Evolutionary conservation across 2,888 invertebrate species (phyloP).

Genomic region (Myopa tessellatipennis): DNA sequence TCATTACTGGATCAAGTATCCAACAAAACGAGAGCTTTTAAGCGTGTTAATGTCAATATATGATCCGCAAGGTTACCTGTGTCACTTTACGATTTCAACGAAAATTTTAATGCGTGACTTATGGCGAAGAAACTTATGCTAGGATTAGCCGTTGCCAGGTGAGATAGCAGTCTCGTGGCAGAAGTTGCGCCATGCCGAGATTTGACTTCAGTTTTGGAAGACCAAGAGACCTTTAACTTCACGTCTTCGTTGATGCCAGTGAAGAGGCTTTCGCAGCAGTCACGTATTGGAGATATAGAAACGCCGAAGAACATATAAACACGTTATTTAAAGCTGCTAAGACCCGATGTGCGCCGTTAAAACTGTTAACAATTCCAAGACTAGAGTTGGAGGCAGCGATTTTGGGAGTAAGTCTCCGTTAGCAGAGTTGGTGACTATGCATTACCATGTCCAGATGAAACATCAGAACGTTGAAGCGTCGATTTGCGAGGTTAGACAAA

Average conservation of each 20-base stretch:
- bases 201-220: conserved; percentile 24
- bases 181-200: conserved; percentile 3
- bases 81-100: conserved; percentile 7
- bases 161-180: not conserved
- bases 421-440: conserved; percentile 6
- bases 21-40: conserved; percentile 9
- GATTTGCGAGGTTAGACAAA: conserved; percentile 31
- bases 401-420: conserved; percentile 16
- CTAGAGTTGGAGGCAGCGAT: conserved; percentile 22
- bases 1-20: not conserved
- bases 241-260: not conserved
- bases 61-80: not conserved
- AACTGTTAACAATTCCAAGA: not conserved
- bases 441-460: conserved; percentile 32
- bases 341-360: conserved; percentile 14
- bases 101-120: conserved; percentile 15
- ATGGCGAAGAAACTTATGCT: not conserved
- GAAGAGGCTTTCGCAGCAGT: conserved; percentile 21
- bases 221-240: conserved; percentile 1
- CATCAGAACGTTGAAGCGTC: conserved; percentile 39
- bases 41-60: conserved; percentile 16
- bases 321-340: not conserved
- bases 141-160: conserved; percentile 13
- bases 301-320: not conserved
- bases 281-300: conserved; percentile 2